Evolutionary conservation across 2,113 vertebrate genomes (phyloP), one percentile per base, ranked within the genome.

Genomic region (Brachionichthys hirsutus): DNA sequence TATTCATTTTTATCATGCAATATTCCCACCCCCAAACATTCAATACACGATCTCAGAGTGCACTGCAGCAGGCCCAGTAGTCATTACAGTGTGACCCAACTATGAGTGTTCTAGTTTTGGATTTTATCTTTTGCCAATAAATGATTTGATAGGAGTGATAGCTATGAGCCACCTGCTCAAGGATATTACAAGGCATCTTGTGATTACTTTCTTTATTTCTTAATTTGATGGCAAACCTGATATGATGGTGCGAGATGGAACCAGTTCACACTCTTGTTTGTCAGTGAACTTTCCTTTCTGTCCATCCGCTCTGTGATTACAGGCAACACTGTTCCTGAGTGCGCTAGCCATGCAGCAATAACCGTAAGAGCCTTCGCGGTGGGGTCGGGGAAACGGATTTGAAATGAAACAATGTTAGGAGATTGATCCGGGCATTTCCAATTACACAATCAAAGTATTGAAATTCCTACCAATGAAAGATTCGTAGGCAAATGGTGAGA

Each of bases 401-500:
- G 22, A 44, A 67, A 62, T 53, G 12, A 44, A 40, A 11, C 3
- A 17, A 24, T 45, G 42, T 13, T 51, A 40, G 15, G 17, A 16
- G 18, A 62, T 17, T 9, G 38, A 59, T 46, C n/a, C 10, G 3
- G 10, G n/a, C 48, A 22, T 24, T 45, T 20, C 36, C 52, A 30
- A 30, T 30, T 30, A 30, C 5, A 30, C 24, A 30, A 81, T 88
- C 24, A 62, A 61, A 64, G 64, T 60, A 70, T 78, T 75, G 50
- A 67, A 64, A 73, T 54, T 6, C 42, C 61, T 67, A 48, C 56
- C 69, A 83, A 75, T 75, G 69, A 79, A 81, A 70, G 67, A 54
- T 77, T 22, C 78, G 41, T 45, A 60, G 60, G 72, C 55, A 65
- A 17, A 55, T 50, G 59, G 61, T 77, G 75, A 75, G 71, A 75